These are phyloP conservation scores for Myoxocephalus aenaeus DNA, from an alignment of 2,797 vertebrate genomes.

Conservation along the genomic window DNA sequence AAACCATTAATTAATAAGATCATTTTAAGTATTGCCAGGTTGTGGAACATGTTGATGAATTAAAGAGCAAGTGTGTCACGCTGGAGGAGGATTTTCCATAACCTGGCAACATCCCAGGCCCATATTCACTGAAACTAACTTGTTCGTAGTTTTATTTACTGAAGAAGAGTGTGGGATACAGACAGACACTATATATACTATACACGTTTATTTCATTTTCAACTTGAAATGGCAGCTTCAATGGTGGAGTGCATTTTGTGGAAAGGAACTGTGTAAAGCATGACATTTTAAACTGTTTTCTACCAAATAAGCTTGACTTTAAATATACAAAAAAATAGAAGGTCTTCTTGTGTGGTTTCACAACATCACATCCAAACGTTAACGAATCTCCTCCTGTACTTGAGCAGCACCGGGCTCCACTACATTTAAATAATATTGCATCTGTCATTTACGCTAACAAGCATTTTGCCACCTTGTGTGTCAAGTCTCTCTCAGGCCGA, in stretches of 20 bases:
- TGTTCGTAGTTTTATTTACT: neutral
- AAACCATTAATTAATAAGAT: neutral
- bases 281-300: neutral
- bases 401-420: slow-evolving; percentile 26
- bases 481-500: slow-evolving; percentile 51
- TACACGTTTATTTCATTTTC: neutral
- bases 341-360: neutral
- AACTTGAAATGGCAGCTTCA: slow-evolving; percentile 18
- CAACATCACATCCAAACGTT: slow-evolving; percentile 9
- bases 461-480: slow-evolving; percentile 62
- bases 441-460: slow-evolving; percentile 74
- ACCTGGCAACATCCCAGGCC: neutral
- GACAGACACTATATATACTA: neutral
- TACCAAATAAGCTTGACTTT: neutral
- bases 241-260: neutral
- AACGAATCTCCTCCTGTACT: slow-evolving; percentile 32
- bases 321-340: neutral
- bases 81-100: neutral
- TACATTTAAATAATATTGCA: slow-evolving; percentile 67
- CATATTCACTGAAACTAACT: neutral
- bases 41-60: neutral
- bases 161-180: neutral
- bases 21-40: neutral
- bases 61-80: neutral
- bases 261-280: neutral